Evolutionary conservation across 2,888 invertebrate genomes (phyloP), one percentile per base, ranked within the genome.

Genomic region (Criorhina ranunculi): DNA sequence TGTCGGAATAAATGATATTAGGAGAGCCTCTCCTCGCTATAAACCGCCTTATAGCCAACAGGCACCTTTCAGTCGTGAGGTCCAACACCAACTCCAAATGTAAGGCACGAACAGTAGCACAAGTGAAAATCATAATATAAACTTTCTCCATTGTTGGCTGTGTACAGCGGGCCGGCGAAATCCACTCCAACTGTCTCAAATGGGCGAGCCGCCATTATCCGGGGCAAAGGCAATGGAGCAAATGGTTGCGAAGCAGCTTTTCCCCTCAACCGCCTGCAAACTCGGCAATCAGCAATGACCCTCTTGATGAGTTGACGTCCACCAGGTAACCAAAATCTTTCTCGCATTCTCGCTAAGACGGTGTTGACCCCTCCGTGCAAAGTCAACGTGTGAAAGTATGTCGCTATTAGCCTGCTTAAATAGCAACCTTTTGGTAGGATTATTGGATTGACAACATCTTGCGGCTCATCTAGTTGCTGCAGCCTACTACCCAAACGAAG

Each of bases 81-180:
- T 70, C 66, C 3, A 35, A 37, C 9, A 66, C 33, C 9, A 78
- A 31, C 64, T 83, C 78, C 19, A 78, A 57, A 57, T 78, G 77
- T n/a, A n/a, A n/a, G n/a, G n/a, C 15, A 78, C 53, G 72, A n/a
- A 79, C 62, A 37, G 62, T 67, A 1, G 80, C 75, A 57, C 59
- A 75, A 29, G 67, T 59, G 24, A 81, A 59, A 5, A 64, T 17
- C 55, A 64, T 53, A 12, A 79, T 72, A 37, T 64, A 72, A 42
- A 59, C 29, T 15, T 73, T 59, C 59, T 19, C n/a, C 44, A 42
- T 53, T 46, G 17, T 57, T n/a, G 31, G 35, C n/a, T 24, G 24
- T 55, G 7, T 33, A 53, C 0, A 73, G 35, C 2, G 62, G 73
- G 8, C 62, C 51, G 0, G 51, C 62, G 15, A 60, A 60, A 8